phyloP scores from a whole-genome alignment of 2,113 vertebrate genomes.

The Gavialis gangeticus region DNA sequence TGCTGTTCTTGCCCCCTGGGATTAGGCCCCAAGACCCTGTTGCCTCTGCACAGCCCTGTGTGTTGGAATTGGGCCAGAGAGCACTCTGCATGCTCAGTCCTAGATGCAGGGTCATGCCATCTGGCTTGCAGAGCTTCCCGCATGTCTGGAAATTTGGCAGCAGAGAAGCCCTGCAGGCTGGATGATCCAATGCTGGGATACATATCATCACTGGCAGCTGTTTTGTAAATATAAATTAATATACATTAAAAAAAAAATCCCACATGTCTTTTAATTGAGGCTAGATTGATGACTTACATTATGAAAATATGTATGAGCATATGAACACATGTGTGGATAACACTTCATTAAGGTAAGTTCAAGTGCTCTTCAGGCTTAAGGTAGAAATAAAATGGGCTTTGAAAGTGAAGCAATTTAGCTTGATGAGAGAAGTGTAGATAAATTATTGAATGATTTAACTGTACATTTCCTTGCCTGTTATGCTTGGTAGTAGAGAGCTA shows the following conservation, averaged over 20 bases:
- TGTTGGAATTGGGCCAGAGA: no score
- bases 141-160: no score
- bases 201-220: background rate
- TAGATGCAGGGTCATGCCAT: no score
- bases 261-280: background rate
- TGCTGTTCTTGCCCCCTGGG: no score
- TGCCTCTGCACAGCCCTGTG: no score
- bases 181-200: background rate
- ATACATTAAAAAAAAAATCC: slow-evolving; percentile 27
- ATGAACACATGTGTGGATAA: background rate
- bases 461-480: accelerated
- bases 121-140: no score
- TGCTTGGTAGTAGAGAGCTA: background rate
- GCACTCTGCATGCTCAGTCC: no score
- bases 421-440: background rate
- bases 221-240: slow-evolving; percentile 42
- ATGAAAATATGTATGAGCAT: background rate
- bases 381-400: background rate
- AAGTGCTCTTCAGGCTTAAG: background rate
- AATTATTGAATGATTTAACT: background rate
- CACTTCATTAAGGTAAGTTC: background rate
- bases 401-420: background rate
- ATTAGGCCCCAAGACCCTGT: no score
- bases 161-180: no score
- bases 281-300: background rate